These are phyloP conservation scores for Hypomesus transpacificus DNA, from an alignment of 2,113 vertebrate species.

Conservation along the genomic window DNA sequence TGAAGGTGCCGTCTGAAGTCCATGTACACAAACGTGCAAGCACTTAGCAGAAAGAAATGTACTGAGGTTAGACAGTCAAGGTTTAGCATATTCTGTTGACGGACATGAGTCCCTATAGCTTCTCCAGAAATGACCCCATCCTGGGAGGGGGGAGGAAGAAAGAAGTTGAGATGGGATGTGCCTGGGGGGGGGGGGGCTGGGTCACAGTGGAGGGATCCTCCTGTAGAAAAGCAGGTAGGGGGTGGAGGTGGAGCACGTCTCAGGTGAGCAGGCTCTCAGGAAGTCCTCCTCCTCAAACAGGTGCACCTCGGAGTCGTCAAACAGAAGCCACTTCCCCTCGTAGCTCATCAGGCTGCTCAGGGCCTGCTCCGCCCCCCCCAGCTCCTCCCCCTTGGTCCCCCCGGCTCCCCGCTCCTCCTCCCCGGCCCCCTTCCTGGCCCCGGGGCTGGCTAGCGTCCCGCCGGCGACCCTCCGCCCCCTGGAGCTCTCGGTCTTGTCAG, in stretches of 20 bases:
- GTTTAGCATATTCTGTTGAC: too few species aligned
- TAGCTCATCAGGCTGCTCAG: conserved; percentile 78
- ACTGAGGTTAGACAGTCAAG: too few species aligned
- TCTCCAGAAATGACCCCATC: too few species aligned
- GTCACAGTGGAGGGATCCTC: conserved; percentile 42
- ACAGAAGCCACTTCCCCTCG: conserved; percentile 95
- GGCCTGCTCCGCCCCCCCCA: conserved; percentile 43
- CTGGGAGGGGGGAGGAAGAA: too few species aligned
- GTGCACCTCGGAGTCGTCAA: conserved; percentile 94
- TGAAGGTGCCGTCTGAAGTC: too few species aligned
- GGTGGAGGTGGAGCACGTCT: conserved; percentile 85
- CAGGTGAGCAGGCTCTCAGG: conserved; percentile 85
- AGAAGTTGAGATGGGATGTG: too few species aligned
- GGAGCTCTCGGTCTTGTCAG: conserved; percentile 64
- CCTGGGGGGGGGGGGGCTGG: too few species aligned
- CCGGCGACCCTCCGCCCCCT: background rate
- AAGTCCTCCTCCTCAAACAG: conserved; percentile 92
- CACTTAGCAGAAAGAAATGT: too few species aligned
- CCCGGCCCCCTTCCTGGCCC: conserved; percentile 48
- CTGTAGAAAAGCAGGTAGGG: conserved; percentile 97
- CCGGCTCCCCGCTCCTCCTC: conserved; percentile 22
- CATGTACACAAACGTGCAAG: too few species aligned
- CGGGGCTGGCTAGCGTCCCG: conserved; percentile 41
- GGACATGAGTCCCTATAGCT: too few species aligned
- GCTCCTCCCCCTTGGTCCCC: background rate